Percentiles rank a stretch among this genome's conserved stretches.
These are phyloP conservation scores for Scolopax bukidnonensis DNA, from an alignment of 2,797 vertebrate genomes.

Conservation along the genomic window DNA sequence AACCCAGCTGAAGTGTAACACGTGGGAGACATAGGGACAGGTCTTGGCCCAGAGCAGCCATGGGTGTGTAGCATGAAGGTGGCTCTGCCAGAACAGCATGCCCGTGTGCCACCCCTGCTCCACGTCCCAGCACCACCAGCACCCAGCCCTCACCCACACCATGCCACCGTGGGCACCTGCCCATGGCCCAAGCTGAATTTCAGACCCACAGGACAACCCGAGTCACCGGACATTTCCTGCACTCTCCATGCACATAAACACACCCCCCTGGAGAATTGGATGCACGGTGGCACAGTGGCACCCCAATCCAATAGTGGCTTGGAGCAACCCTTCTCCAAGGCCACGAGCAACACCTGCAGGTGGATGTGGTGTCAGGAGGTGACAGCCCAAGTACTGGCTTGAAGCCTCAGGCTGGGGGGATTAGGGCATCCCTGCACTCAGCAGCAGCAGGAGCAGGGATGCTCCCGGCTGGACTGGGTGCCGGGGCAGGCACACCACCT, in stretches of 20 bases:
- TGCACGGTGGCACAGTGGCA: not conserved
- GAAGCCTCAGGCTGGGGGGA: not conserved
- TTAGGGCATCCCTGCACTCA: rapidly evolving
- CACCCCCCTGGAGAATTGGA: too few species aligned
- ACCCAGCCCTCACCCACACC: not conserved
- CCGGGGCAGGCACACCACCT: not conserved
- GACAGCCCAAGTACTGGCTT: not conserved
- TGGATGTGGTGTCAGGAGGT: not conserved
- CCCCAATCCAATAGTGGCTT: not conserved
- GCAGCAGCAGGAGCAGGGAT: not conserved
- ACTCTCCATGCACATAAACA: rapidly evolving
- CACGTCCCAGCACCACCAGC: not conserved
- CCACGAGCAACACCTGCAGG: not conserved
- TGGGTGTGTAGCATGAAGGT: not conserved
- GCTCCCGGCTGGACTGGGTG: not conserved
- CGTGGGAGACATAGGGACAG: rapidly evolving
- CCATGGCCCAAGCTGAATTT: rapidly evolving
- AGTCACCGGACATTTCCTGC: not conserved
- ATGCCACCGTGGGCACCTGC: rapidly evolving
- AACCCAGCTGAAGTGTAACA: not conserved
- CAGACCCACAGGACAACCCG: not conserved
- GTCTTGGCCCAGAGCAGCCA: not conserved
- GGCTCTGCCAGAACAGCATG: rapidly evolving
- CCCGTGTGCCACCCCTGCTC: not conserved
- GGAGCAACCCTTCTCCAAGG: not conserved